Percentiles rank a stretch among this genome's conserved stretches.
These are phyloP conservation scores for Astropecten irregularis DNA, from an alignment of 53 echinoderm and acorn worm species.

Conservation along the genomic window DNA sequence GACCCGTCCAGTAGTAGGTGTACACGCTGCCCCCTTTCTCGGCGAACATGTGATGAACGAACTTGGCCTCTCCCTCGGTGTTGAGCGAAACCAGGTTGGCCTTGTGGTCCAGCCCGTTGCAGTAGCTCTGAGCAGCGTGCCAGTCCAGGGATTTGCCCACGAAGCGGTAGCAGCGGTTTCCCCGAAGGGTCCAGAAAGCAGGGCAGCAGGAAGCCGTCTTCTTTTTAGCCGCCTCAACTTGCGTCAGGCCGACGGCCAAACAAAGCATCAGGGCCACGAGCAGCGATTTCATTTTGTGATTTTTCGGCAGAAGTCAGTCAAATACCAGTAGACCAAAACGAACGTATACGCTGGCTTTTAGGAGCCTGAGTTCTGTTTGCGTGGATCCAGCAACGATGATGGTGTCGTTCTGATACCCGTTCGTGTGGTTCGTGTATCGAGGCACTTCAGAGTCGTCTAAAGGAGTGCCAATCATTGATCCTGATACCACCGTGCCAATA, in stretches of 20 bases:
- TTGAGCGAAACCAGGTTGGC: constrained; percentile 31
- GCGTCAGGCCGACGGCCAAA: not conserved
- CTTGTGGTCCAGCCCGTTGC: constrained; percentile 20
- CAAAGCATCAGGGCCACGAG: not conserved
- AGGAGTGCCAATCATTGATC: too few species aligned
- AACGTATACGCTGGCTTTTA: too few species aligned
- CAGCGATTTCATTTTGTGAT: not conserved
- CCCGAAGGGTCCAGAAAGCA: constrained; percentile 18
- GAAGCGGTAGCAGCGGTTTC: constrained; percentile 35
- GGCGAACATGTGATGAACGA: constrained; percentile 6
- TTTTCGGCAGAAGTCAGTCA: not conserved
- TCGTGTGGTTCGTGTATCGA: too few species aligned
- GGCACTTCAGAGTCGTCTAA: too few species aligned
- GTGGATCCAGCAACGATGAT: too few species aligned
- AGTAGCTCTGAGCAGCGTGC: constrained; percentile 22
- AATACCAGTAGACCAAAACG: too few species aligned
- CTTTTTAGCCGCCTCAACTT: not conserved
- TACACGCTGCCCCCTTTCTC: constrained; percentile 21
- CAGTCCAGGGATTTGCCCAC: constrained; percentile 7
- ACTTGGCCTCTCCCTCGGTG: constrained; percentile 17
- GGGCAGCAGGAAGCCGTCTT: not conserved
- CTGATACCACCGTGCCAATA: too few species aligned
- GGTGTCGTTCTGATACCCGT: too few species aligned
- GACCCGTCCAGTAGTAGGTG: constrained; percentile 24
- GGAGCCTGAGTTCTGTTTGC: too few species aligned